A percentile compares a stretch with the other conserved stretches of the same genome.
phyloP scores from a whole-genome alignment of 2,113 vertebrate genomes.

The Oreochromis spilurus region DNA sequence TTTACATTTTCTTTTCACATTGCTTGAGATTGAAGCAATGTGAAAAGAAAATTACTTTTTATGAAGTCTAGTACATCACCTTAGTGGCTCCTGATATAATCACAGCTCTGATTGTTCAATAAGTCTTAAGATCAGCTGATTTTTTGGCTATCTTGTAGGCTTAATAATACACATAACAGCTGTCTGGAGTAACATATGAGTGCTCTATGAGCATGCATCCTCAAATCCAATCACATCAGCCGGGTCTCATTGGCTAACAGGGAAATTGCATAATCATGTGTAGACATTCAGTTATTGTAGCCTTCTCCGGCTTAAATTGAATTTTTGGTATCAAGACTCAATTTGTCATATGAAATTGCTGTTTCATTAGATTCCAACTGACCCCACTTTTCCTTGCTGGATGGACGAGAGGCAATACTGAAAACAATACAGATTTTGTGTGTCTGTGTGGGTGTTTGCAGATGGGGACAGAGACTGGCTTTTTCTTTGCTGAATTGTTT shows the following conservation, averaged over 20 bases:
- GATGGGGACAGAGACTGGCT: background rate
- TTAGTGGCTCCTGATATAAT: conserved; percentile 11
- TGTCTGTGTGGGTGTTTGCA: background rate
- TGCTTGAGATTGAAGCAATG: background rate
- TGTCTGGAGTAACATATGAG: background rate
- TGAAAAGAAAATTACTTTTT: background rate
- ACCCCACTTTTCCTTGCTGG: conserved; percentile 24
- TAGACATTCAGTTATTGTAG: conserved; percentile 26
- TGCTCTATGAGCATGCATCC: background rate
- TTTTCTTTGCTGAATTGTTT: conserved; percentile 7
- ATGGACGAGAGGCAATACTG: background rate
- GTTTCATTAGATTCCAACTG: conserved; percentile 50
- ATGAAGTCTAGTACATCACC: background rate
- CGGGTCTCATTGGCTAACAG: background rate
- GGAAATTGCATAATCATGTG: conserved; percentile 37
- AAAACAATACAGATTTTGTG: background rate
- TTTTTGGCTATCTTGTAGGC: background rate
- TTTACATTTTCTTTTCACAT: background rate
- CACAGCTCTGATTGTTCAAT: background rate
- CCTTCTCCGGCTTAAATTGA: conserved; percentile 27
- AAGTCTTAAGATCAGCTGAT: background rate
- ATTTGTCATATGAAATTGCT: conserved; percentile 49
- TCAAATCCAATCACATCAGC: conserved; percentile 32
- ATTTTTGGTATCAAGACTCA: conserved; percentile 39
- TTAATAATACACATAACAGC: background rate